Evolutionary conservation across 2,888 invertebrate species (phyloP), one percentile per base, ranked within the genome.

Genomic region (Drosophila antonietae): DNA sequence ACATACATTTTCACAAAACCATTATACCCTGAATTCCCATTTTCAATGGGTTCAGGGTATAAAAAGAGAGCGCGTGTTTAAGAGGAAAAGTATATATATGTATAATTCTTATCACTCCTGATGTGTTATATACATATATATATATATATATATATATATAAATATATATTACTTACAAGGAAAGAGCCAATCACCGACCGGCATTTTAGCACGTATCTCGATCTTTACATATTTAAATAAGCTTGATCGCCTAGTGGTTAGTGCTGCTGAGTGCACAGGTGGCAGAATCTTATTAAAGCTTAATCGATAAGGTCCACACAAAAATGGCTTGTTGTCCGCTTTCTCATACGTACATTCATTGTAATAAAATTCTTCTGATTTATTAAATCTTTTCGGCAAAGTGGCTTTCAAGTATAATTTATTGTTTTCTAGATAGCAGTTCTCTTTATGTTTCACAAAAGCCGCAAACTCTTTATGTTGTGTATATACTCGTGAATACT

Each of bases 161-260:
- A 1, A 23, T 23, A 23, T 23, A 23, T 23, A 10, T 31, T 44
- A 75, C 68, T 69, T 31, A 80, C 81, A 73, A 31, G 80, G 71
- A 33, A 53, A 66, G 1, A 80, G 28, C 59, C 64, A 81, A 37
- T 73, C 68, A 3, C 78, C 81, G 8, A 57, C 39, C 0, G 81
- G 62, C 51, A 80, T 37, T 20, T 67, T 66, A 0, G 72, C 75
- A n/a, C 68, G 58, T n/a, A 80, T 58, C 20, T 73, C 75, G 18
- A 72, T 51, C 8, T 69, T 69, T 12, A 73, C 75, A 62, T 80
- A 73, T 28, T 64, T 65, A 10, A 81, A 72, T 7, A 65, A 46
- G 0, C 6, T 6, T 51, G 33, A 3, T 10, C n/a, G 5, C 4
- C 0, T 23, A 9, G 47, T 59, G 8, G 41, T 44, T 14, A 80